Conservation (phyloP, 2,797 vertebrate genomes). For the Takifugu rubripes region DNA sequence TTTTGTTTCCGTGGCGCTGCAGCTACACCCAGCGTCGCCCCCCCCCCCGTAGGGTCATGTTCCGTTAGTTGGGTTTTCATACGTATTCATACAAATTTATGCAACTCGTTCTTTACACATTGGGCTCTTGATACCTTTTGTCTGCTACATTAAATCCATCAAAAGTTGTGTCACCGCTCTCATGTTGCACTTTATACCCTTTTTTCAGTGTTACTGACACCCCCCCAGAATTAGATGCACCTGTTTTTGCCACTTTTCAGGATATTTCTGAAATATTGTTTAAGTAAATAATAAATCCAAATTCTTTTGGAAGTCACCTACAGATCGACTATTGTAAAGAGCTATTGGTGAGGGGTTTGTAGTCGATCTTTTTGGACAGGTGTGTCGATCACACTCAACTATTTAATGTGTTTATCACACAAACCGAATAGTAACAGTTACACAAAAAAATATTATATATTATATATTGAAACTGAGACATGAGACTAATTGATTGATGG, state of each 20-base stretch:
- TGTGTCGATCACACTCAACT: no score
- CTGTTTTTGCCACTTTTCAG: no score
- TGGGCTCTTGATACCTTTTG: conserved; percentile 5
- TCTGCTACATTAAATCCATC: conserved; percentile 21
- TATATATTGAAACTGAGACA: no score
- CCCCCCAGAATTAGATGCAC: no score
- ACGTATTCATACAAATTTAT: conserved; percentile 10
- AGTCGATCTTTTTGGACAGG: no score
- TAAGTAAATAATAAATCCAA: no score
- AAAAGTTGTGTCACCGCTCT: conserved; percentile 15
- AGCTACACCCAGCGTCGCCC: neutral
- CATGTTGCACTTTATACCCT: conserved; percentile 51
- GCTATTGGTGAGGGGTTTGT: conserved; percentile 16
- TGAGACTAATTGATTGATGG: no score
- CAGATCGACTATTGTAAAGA: conserved; percentile 53
- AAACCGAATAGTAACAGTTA: no score
- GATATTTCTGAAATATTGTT: no score
- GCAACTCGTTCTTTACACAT: neutral
- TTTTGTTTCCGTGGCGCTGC: conserved; percentile 17
- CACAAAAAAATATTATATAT: no score
- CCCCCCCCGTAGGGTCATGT: neutral
- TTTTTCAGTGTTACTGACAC: no score
- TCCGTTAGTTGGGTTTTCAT: conserved; percentile 5
- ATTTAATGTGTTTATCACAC: no score
- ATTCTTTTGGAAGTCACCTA: conserved; percentile 53